Conservation (phyloP, 2,888 invertebrate species). For the Leptarthrus brevirostris region DNA sequence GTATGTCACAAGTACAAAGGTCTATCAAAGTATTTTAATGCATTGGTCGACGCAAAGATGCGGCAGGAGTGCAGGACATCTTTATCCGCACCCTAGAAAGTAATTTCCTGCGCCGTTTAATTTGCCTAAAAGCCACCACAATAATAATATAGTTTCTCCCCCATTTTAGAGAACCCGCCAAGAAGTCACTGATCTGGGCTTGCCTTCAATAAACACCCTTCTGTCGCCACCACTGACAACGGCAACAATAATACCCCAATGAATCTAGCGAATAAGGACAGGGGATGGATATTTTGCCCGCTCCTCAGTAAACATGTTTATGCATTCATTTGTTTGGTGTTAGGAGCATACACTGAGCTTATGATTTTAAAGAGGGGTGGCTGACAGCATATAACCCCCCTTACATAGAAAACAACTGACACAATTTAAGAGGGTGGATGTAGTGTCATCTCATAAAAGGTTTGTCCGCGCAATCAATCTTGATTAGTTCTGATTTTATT, state of each 20-base stretch:
- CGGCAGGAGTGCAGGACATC: slow-evolving; percentile 13
- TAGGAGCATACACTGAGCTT: slow-evolving; percentile 36
- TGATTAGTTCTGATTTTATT: slow-evolving; percentile 67
- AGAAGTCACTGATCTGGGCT: slow-evolving; percentile 53
- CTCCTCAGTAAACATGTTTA: slow-evolving; percentile 51
- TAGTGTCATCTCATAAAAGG: background rate
- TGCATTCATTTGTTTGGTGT: slow-evolving; percentile 53
- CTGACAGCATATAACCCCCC: background rate
- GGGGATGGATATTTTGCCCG: slow-evolving; percentile 51
- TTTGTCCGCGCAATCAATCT: slow-evolving; percentile 65
- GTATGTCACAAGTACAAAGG: background rate
- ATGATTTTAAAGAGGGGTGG: background rate
- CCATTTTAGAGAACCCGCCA: slow-evolving; percentile 25
- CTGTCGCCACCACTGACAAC: slow-evolving; percentile 2
- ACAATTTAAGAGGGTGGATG: slow-evolving; percentile 22
- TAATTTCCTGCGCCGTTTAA: slow-evolving; percentile 65
- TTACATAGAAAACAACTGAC: slow-evolving; percentile 30
- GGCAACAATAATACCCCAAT: background rate
- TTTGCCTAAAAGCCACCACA: slow-evolving; percentile 65
- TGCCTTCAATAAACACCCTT: slow-evolving; percentile 48
- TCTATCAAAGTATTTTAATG: background rate
- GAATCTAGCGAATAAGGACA: slow-evolving; percentile 22
- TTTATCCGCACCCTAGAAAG: slow-evolving; percentile 51
- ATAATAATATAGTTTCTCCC: slow-evolving; percentile 55
- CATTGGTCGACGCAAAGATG: background rate